Percentiles rank a stretch among this genome's conserved stretches.
phyloP scores from a whole-genome alignment of 2,888 invertebrate genomes.

The Watsonalla cultraria region DNA sequence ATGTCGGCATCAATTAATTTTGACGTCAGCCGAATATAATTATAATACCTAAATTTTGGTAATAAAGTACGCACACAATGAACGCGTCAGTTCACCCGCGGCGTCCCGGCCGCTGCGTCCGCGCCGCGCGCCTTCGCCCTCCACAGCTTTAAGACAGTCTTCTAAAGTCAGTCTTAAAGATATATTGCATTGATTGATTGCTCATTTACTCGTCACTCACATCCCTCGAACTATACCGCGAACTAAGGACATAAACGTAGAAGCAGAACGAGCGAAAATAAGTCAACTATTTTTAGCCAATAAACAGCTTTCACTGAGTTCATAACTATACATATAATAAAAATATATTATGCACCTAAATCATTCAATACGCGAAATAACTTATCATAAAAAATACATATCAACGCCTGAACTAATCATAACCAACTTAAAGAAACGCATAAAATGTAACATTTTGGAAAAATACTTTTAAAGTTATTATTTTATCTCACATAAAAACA shows the following conservation, averaged over 20 bases:
- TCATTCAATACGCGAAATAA: conserved; percentile 61
- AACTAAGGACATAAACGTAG: conserved; percentile 43
- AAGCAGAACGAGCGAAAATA: conserved; percentile 30
- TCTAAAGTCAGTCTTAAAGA: conserved; percentile 77
- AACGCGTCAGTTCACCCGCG: conserved; percentile 10
- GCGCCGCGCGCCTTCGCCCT: conserved; percentile 23
- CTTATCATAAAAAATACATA: conserved; percentile 56
- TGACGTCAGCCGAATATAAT: conserved; percentile 16
- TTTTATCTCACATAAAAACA: conserved; percentile 69
- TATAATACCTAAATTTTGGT: conserved; percentile 50
- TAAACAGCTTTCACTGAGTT: conserved; percentile 32
- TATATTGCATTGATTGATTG: conserved; percentile 73
- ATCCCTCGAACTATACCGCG: conserved; percentile 38
- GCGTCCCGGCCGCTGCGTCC: conserved; percentile 17
- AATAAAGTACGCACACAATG: conserved; percentile 32
- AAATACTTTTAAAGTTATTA: conserved; percentile 72
- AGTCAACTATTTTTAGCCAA: conserved; percentile 29
- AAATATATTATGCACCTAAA: conserved; percentile 48
- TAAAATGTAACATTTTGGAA: conserved; percentile 67
- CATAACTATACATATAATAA: conserved; percentile 22
- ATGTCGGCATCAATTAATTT: conserved; percentile 19
- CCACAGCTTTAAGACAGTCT: conserved; percentile 73
- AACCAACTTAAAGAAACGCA: conserved; percentile 65
- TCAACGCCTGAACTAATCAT: conserved; percentile 51
- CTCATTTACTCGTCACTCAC: conserved; percentile 46